Evolutionary conservation across 2,113 vertebrate species (phyloP).

Genomic region (Azemiops feae): DNA sequence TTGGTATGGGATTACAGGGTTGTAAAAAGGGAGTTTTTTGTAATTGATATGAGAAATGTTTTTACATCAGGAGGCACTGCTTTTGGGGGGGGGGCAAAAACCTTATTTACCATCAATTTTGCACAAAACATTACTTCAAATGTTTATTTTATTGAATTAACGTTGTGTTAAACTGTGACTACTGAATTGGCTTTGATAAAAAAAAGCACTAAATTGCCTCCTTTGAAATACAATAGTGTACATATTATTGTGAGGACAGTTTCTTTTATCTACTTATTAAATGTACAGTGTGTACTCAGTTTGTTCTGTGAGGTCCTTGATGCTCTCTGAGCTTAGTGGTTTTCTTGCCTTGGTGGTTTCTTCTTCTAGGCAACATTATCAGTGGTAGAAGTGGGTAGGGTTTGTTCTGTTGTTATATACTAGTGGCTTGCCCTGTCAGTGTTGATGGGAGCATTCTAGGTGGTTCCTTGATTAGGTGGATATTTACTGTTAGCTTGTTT

Average conservation of each 20-base stretch:
- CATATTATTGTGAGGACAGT: conserved; percentile 53
- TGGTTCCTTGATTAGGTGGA: not conserved
- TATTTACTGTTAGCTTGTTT: not conserved
- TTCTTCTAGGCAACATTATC: too few relatives aligned
- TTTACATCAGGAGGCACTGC: conserved; percentile 18
- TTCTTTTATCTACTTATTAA: conserved; percentile 13
- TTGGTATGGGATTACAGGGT: not conserved
- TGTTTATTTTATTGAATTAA: conserved; percentile 44
- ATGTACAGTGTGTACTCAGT: too few relatives aligned
- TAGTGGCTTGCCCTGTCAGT: not conserved
- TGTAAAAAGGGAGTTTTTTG: too few relatives aligned
- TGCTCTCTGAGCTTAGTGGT: too few relatives aligned
- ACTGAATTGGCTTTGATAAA: not conserved
- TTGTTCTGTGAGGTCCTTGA: too few relatives aligned
- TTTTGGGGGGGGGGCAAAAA: conserved; percentile 15
- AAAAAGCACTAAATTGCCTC: conserved; percentile 46
- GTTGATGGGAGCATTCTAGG: not conserved
- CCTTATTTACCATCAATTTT: conserved; percentile 49
- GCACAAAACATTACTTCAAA: conserved; percentile 44
- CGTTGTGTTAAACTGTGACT: conserved; percentile 28
- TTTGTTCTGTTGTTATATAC: too few relatives aligned
- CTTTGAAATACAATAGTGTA: conserved; percentile 52
- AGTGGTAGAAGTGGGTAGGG: too few relatives aligned
- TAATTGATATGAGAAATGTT: conserved; percentile 3
- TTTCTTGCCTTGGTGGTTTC: too few relatives aligned